Base-by-base conservation (phyloP, 1,140 invertebrate species). In the Rhynchophorus ferrugineus region DNA sequence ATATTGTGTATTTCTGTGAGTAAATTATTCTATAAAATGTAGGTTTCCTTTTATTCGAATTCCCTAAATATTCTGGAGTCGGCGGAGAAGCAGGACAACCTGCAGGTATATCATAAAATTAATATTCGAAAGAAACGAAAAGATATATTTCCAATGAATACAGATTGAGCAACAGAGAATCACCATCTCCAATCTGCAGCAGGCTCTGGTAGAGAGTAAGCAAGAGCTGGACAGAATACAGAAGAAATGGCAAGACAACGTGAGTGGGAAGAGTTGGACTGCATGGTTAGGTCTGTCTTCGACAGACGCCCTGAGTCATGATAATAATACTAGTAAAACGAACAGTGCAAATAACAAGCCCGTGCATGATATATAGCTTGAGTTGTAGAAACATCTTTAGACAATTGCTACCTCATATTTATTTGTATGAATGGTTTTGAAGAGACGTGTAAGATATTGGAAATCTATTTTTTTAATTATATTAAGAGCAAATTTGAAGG, bases 31-130 rank as follows among this genome's bases (percentile, higher is more conserved):
- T 3, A 22, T 38, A 38, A 36, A 19, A 39, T 44, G 24, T 38
- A 69, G 67, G 67, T 67, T 18, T 60, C 64, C 55, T 44, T 64
- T 22, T 68, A 68, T 51, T 44, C 57, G 14, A 63, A 68, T 46
- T 61, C 68, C 7, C 58, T 68, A 19, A 60, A 56, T 29, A 50
- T 67, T 5, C 38, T 69, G n/a, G 66, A 69, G 59, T 45, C 55
- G 13, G 53, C 62, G 5, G 59, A 66, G 49, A 38, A 62, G 43
- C 51, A 60, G 36, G 54, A 56, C 1, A 11, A 46, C 16, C 14
- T 14, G n/a, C 50, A 53, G 21, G 50, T 53, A 46, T 45, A 20
- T 18, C 6, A 9, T 6, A 29, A 5, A 29, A 29, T n/a, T 35
- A 3, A 33, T 29, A 36, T 43, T 39, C 42, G 35, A 8, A 46